phyloP scores from a whole-genome alignment of 2,888 invertebrate species.

The Trichogramma evanescens region DNA sequence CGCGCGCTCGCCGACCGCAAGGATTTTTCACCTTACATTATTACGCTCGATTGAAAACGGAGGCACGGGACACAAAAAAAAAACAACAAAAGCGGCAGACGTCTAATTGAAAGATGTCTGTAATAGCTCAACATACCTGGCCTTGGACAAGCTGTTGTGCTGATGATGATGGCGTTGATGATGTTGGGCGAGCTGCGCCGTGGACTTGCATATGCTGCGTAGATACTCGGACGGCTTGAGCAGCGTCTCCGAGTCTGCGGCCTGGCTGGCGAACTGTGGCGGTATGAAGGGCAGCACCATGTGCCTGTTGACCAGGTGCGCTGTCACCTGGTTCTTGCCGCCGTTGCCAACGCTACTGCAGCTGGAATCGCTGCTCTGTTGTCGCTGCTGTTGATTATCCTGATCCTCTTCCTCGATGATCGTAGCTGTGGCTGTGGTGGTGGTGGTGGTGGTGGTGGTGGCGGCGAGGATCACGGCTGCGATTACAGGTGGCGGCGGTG shows the following conservation, averaged over 20 bases:
- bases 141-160: conserved; percentile 37
- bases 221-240: conserved; percentile 91
- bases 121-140: too few relatives aligned
- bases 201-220: conserved; percentile 63
- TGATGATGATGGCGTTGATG: background rate
- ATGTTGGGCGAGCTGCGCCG: conserved; percentile 14
- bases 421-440: background rate
- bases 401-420: background rate
- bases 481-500: background rate
- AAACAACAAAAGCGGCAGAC: background rate
- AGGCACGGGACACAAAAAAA: background rate
- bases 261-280: conserved; percentile 71
- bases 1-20: too few relatives aligned
- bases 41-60: background rate
- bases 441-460: background rate
- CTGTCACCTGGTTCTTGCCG: conserved; percentile 39
- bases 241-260: conserved; percentile 71
- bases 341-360: background rate
- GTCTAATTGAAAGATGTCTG: background rate
- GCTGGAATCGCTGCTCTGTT: conserved; percentile 25
- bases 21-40: too few relatives aligned
- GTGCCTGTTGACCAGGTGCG: conserved; percentile 73
- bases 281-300: conserved; percentile 84
- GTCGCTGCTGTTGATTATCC: conserved; percentile 24
- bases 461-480: too few relatives aligned